phyloP scores from a whole-genome alignment of 64 coral and sea anemone genomes.

The Trachythela sp. region DNA sequence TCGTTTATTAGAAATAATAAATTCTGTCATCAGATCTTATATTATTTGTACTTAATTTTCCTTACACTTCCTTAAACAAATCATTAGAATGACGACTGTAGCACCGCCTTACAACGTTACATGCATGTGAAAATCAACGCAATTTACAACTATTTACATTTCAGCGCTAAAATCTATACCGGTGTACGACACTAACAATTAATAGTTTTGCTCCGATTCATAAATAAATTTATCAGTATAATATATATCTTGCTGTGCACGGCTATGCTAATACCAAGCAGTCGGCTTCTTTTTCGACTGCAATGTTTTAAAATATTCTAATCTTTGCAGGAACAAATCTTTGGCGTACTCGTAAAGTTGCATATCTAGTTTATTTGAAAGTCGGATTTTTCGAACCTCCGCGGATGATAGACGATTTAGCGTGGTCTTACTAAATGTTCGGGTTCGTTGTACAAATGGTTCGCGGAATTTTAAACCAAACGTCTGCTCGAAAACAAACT shows the following conservation, averaged over 20 bases:
- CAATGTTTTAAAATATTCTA: background rate
- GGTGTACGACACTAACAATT: background rate
- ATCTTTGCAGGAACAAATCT: slow-evolving; percentile 6
- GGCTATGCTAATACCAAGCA: slow-evolving; percentile 5
- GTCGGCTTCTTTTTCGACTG: background rate
- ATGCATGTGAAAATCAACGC: background rate
- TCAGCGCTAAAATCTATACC: background rate
- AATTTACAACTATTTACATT: background rate
- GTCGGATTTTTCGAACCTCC: background rate
- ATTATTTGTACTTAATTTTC: background rate
- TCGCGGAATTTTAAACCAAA: slow-evolving; percentile 19
- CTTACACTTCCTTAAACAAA: background rate
- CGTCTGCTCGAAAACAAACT: background rate
- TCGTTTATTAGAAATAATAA: slow-evolving; percentile 2
- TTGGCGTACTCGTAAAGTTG: slow-evolving; percentile 13
- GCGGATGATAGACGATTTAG: background rate
- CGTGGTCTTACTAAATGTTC: background rate
- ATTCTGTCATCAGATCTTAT: slow-evolving; percentile 11
- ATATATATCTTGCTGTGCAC: slow-evolving; percentile 20
- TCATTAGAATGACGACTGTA: background rate
- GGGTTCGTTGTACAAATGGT: background rate
- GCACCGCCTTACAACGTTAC: background rate
- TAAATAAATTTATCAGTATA: slow-evolving; percentile 25
- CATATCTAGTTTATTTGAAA: background rate
- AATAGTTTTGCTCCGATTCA: background rate